phyloP scores from a whole-genome alignment of 2,797 vertebrate species.

The Pelochelys cantorii region DNA sequence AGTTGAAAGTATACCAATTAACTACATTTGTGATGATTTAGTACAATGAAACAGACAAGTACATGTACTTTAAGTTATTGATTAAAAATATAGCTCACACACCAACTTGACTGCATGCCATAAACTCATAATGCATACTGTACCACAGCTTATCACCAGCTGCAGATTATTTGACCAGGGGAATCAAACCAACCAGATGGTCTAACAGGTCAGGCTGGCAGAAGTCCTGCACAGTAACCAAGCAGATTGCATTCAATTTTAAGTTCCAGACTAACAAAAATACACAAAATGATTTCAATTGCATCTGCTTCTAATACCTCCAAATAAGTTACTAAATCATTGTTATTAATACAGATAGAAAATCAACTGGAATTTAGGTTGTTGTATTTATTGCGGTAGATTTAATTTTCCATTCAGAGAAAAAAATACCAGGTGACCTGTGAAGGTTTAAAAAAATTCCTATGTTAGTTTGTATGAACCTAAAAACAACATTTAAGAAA shows the following conservation, averaged over 20 bases:
- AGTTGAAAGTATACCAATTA: neutral
- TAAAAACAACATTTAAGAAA: neutral
- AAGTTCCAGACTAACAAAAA: conserved; percentile 55
- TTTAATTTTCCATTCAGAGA: neutral
- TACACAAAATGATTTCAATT: conserved; percentile 5
- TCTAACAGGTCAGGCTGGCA: conserved; percentile 58
- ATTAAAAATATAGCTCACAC: neutral
- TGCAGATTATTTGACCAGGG: conserved; percentile 59
- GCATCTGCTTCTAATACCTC: neutral
- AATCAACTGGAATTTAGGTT: neutral
- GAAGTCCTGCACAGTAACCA: conserved; percentile 46
- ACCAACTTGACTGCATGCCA: conserved; percentile 40
- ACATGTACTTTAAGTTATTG: neutral
- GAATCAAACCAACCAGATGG: conserved; percentile 59
- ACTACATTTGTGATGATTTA: neutral
- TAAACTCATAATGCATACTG: neutral
- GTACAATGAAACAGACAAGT: conserved; percentile 2
- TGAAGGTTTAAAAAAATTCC: neutral
- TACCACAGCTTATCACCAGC: conserved; percentile 47
- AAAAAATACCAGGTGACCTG: neutral
- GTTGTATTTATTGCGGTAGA: neutral
- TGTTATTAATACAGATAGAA: neutral
- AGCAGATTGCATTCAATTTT: conserved; percentile 34
- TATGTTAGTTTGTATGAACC: neutral
- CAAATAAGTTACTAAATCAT: neutral